A percentile compares a stretch with the other conserved stretches of the same genome.
phyloP scores from a whole-genome alignment of 2,113 vertebrate species.

The Ptychochromis oligacanthus region DNA sequence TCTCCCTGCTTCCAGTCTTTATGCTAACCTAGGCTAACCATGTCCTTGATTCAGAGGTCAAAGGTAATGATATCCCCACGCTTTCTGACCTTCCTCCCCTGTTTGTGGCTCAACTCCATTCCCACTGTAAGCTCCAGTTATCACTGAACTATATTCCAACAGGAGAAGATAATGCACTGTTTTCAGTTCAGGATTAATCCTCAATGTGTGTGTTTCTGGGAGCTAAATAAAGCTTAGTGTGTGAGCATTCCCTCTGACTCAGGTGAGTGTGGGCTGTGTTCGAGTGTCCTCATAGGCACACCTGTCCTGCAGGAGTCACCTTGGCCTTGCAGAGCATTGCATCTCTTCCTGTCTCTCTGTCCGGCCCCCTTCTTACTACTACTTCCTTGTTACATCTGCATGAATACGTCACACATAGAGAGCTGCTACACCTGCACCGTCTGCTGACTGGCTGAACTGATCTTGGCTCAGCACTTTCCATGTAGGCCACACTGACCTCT shows the following conservation, averaged over 20 bases:
- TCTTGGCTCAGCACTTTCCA: neutral
- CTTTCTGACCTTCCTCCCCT: neutral
- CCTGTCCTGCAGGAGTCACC: slow-evolving; percentile 54
- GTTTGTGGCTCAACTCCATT: neutral
- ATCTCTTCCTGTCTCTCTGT: slow-evolving; percentile 26
- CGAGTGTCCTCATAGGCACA: neutral
- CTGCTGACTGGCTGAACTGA: neutral
- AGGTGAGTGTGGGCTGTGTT: neutral
- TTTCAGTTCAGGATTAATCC: too few relatives aligned
- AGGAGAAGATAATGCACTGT: accelerated
- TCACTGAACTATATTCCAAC: too few relatives aligned
- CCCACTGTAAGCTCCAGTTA: too few relatives aligned
- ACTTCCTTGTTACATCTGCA: slow-evolving; percentile 21
- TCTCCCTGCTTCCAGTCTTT: neutral
- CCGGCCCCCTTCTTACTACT: slow-evolving; percentile 27
- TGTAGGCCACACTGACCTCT: slow-evolving; percentile 51
- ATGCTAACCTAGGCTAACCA: neutral
- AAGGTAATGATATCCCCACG: neutral
- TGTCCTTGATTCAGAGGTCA: neutral
- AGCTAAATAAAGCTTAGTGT: neutral
- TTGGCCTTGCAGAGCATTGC: slow-evolving; percentile 54
- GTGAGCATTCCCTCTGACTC: neutral
- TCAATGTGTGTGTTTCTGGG: neutral
- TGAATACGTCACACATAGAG: neutral
- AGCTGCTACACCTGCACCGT: slow-evolving; percentile 33